Percentiles rank a stretch among this genome's conserved stretches.
These are phyloP conservation scores for Phenganax subtilis DNA, from an alignment of 92 coral and sea anemone species.

Conservation along the genomic window DNA sequence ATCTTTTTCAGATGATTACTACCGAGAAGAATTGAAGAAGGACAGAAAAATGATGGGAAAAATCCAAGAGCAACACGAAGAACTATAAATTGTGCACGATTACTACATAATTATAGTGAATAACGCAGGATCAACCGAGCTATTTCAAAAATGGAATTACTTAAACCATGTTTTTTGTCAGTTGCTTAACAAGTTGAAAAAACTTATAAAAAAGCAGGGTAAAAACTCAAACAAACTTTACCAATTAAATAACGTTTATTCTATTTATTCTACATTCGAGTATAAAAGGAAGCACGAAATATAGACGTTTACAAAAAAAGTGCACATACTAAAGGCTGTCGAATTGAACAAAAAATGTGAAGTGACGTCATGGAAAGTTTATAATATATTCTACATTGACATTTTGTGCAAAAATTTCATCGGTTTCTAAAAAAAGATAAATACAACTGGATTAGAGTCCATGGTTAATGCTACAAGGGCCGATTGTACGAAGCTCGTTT, in stretches of 20 bases:
- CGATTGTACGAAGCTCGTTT: too few species aligned
- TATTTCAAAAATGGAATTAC: background rate
- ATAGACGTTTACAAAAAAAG: slow-evolving; percentile 1
- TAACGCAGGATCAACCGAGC: background rate
- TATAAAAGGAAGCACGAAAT: background rate
- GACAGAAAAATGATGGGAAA: slow-evolving; percentile 30
- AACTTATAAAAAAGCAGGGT: too few species aligned
- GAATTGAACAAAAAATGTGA: background rate
- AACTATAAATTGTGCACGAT: slow-evolving; percentile 10
- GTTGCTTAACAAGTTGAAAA: too few species aligned
- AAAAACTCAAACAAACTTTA: background rate
- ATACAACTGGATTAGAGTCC: too few species aligned
- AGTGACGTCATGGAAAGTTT: background rate
- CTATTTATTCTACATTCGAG: background rate
- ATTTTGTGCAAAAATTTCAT: background rate
- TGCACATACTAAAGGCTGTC: background rate
- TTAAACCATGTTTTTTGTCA: background rate
- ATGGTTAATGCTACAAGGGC: too few species aligned
- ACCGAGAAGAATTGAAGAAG: background rate
- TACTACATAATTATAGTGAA: background rate
- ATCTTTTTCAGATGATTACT: slow-evolving; percentile 22
- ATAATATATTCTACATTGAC: background rate
- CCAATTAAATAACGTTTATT: background rate
- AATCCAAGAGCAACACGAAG: background rate
- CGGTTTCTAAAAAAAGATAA: too few species aligned